These are phyloP conservation scores for Euleptes europaea DNA, from an alignment of 2,113 vertebrate species.

Conservation along the genomic window DNA sequence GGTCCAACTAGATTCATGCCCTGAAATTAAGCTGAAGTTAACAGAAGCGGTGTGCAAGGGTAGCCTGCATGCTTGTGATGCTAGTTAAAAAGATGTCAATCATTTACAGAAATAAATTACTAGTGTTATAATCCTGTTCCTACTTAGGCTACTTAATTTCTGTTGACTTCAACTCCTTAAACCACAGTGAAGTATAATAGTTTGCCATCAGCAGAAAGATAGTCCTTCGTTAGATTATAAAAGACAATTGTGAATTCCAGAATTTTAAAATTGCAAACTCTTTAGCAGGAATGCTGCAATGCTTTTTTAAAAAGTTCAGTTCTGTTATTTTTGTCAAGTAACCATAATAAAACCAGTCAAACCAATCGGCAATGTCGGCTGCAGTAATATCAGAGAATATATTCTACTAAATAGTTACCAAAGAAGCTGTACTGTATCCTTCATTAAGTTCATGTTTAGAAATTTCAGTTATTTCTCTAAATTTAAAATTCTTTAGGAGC, in stretches of 20 bases:
- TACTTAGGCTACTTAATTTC: too few relatives aligned
- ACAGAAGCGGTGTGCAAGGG: too few relatives aligned
- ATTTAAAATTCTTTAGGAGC: neutral
- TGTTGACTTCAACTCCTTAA: neutral
- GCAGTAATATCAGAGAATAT: neutral
- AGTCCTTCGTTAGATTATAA: neutral
- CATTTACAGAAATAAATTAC: neutral
- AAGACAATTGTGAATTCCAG: neutral
- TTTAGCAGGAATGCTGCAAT: too few relatives aligned
- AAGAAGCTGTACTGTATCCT: neutral
- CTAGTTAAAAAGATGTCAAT: neutral
- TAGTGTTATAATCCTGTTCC: too few relatives aligned
- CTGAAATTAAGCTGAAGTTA: too few relatives aligned
- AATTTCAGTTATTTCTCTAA: neutral
- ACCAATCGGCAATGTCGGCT: neutral
- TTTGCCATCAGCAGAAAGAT: neutral
- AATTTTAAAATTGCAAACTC: neutral
- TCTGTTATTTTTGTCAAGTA: neutral
- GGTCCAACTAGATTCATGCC: too few relatives aligned
- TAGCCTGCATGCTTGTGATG: neutral
- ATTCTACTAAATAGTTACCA: neutral
- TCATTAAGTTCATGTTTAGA: conserved; percentile 14
- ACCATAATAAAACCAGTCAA: neutral
- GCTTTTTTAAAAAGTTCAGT: neutral
- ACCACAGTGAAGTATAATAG: too few relatives aligned